These are phyloP conservation scores for Catonia carolina DNA, from an alignment of 2,888 invertebrate genomes.

Conservation along the genomic window DNA sequence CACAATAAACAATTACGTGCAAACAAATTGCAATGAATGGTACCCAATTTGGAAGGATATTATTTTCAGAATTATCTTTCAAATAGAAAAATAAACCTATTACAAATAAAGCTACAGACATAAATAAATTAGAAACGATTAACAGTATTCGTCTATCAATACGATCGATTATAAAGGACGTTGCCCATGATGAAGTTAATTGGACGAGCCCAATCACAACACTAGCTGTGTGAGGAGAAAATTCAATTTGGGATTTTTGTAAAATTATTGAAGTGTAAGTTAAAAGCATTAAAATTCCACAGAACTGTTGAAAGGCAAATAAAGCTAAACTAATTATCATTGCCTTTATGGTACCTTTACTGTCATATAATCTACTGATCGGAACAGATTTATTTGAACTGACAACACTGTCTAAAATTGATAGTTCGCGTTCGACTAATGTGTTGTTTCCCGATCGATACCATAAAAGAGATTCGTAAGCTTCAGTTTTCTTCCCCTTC, in stretches of 20 bases:
- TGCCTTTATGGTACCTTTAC: conserved; percentile 40
- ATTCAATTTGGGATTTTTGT: conserved; percentile 35
- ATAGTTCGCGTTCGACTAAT: conserved; percentile 30
- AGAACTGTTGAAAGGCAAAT: conserved; percentile 43
- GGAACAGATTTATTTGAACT: conserved; percentile 25
- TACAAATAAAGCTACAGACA: conserved; percentile 37
- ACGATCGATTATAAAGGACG: conserved; percentile 40
- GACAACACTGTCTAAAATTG: conserved; percentile 14
- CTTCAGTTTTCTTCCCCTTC: conserved; percentile 44
- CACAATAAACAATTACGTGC: conserved; percentile 44
- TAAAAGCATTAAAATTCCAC: conserved; percentile 45
- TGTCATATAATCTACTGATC: conserved; percentile 40
- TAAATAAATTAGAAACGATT: conserved; percentile 41
- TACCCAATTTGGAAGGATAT: conserved; percentile 30
- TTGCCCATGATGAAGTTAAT: conserved; percentile 36
- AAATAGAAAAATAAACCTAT: conserved; percentile 39
- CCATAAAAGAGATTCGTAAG: conserved; percentile 39
- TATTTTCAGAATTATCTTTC: conserved; percentile 28
- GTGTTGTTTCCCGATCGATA: conserved; percentile 33
- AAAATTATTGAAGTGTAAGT: conserved; percentile 40
- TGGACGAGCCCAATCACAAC: conserved; percentile 45
- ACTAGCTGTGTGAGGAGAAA: conserved; percentile 39
- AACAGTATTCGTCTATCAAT: conserved; percentile 45
- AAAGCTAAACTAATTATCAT: conserved; percentile 41
- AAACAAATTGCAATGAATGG: conserved; percentile 43